A percentile compares a stretch with the other conserved stretches of the same genome.
Evolutionary conservation across 2,888 invertebrate genomes (phyloP).

Genomic region (Oithona nana): DNA sequence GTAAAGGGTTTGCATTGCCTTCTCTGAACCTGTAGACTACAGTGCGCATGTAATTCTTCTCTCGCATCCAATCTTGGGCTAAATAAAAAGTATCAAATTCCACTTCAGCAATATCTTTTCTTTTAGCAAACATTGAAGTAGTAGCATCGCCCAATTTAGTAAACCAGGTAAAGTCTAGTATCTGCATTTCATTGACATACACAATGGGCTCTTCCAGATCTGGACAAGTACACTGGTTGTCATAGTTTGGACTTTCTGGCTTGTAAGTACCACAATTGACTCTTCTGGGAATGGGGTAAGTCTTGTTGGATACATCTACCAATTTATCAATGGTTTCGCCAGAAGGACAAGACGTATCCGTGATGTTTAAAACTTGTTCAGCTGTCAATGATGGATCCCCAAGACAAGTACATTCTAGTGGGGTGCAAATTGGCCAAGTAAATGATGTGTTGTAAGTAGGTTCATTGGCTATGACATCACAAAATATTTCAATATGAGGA

Average conservation of each 20-base stretch:
- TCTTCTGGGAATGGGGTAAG: not conserved
- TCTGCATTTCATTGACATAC: not conserved
- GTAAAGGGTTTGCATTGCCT: not conserved
- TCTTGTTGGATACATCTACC: not conserved
- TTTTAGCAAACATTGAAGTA: not conserved
- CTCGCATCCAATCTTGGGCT: not conserved
- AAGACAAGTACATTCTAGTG: not conserved
- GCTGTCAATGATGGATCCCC: not conserved
- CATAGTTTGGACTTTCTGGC: not conserved
- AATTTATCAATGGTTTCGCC: not conserved
- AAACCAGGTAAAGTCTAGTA: not conserved
- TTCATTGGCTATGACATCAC: not conserved
- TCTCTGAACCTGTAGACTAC: not conserved
- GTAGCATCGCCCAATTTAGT: not conserved
- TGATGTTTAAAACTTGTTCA: not conserved
- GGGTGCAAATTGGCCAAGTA: not conserved
- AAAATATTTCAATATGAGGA: not conserved
- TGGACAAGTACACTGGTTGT: not conserved
- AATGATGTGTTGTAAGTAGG: not conserved
- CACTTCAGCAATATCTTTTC: not conserved
- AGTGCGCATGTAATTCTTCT: not conserved
- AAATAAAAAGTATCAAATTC: not conserved
- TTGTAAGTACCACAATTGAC: constrained; percentile 2
- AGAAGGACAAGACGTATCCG: not conserved
- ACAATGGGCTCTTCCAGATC: not conserved